phyloP scores from a whole-genome alignment of 2,888 invertebrate genomes.

The Chrysomela aeneicollis region DNA sequence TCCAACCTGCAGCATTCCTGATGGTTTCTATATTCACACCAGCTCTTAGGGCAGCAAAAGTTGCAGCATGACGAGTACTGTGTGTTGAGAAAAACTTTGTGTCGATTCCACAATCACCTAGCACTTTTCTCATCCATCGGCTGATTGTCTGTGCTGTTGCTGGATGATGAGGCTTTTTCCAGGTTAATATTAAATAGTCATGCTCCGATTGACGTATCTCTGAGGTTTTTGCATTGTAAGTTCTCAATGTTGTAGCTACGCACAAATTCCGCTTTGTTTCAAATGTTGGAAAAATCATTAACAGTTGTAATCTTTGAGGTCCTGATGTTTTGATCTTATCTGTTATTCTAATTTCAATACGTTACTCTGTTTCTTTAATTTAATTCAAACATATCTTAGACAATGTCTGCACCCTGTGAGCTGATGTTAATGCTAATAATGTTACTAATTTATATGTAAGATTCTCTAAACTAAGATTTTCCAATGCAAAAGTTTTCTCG shows the following conservation, averaged over 20 bases:
- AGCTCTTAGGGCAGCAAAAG: constrained; percentile 26
- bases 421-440: no score
- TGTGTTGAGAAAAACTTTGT: constrained; percentile 26
- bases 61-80: no score
- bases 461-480: constrained; percentile 19
- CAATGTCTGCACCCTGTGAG: no score
- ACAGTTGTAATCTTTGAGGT: constrained; percentile 17
- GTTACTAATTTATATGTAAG: no score
- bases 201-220: background rate
- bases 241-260: constrained; percentile 23
- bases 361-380: constrained; percentile 7
- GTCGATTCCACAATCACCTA: constrained; percentile 31
- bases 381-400: background rate
- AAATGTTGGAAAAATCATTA: no score
- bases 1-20: constrained; percentile 36
- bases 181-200: constrained; percentile 23
- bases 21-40: constrained; percentile 34
- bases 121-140: constrained; percentile 28
- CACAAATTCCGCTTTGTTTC: constrained; percentile 24
- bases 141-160: constrained; percentile 33
- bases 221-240: background rate
- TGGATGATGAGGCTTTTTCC: constrained; percentile 28
- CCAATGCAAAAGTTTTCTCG: constrained; percentile 10
- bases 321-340: constrained; percentile 31
- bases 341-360: constrained; percentile 19